Conservation (phyloP, 2,888 invertebrate species). For the Petrophora chlorosata region DNA sequence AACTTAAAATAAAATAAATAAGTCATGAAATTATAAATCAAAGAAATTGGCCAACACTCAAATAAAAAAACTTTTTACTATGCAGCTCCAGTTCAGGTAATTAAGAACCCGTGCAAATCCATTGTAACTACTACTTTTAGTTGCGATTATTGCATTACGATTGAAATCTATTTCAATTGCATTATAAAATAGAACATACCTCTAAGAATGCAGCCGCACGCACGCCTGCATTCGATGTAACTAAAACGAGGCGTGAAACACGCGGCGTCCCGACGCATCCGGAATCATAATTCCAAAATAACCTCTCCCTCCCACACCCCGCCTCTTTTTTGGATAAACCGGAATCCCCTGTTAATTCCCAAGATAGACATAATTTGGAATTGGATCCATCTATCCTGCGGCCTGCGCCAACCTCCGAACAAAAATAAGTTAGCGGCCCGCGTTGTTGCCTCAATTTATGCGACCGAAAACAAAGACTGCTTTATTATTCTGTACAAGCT, state of each 20-base stretch:
- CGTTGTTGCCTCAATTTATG: constrained; percentile 68
- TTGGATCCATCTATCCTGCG: constrained; percentile 83
- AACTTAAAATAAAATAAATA: too few relatives aligned
- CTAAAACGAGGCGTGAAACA: constrained; percentile 81
- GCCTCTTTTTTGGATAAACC: constrained; percentile 78
- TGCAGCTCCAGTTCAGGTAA: too few relatives aligned
- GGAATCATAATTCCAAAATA: constrained; percentile 84
- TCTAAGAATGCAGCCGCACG: constrained; percentile 8
- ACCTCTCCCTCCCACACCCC: constrained; percentile 66
- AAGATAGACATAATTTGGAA: constrained; percentile 85
- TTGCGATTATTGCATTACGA: too few relatives aligned
- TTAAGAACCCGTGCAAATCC: too few relatives aligned
- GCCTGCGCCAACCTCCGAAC: constrained; percentile 75
- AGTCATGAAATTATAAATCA: too few relatives aligned
- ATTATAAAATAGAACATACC: background rate
- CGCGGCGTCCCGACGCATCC: constrained; percentile 78
- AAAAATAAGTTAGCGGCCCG: constrained; percentile 75
- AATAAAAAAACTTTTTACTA: too few relatives aligned
- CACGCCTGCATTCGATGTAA: constrained; percentile 50
- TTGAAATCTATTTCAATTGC: too few relatives aligned
- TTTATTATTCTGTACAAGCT: constrained; percentile 49
- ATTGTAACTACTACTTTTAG: too few relatives aligned
- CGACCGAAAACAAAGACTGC: constrained; percentile 69
- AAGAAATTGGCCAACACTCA: too few relatives aligned
- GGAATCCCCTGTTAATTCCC: constrained; percentile 84